These are phyloP conservation scores for Petaurus breviceps DNA, from an alignment of 2,113 vertebrate species.

Conservation along the genomic window DNA sequence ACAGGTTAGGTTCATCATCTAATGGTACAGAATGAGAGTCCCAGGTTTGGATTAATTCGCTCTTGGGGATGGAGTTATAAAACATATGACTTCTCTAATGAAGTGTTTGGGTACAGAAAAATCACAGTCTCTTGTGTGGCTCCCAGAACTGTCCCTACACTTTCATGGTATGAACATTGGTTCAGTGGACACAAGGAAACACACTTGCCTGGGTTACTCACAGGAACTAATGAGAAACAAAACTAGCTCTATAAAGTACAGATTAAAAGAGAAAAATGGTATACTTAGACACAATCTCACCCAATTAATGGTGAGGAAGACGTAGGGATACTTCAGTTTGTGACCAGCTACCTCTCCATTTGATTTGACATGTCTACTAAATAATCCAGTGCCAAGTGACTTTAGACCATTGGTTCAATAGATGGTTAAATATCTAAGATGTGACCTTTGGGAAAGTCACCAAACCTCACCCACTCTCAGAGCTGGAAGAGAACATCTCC, in stretches of 20 bases:
- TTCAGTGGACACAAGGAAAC: not conserved
- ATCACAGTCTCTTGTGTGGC: not conserved
- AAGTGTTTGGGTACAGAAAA: not conserved
- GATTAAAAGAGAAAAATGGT: not conserved
- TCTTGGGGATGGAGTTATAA: not conserved
- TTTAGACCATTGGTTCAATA: not conserved
- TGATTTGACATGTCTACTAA: not conserved
- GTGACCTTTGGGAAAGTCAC: not conserved
- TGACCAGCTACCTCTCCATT: not conserved
- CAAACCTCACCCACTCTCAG: not conserved
- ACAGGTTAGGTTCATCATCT: not conserved
- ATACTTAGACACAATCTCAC: not conserved
- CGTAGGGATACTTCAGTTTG: not conserved
- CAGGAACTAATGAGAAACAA: not conserved
- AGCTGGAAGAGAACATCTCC: not conserved
- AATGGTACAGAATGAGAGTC: not conserved
- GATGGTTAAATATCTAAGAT: not conserved
- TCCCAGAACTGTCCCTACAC: not conserved
- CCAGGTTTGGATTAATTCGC: not conserved
- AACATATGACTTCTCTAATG: not conserved
- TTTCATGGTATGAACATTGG: not conserved
- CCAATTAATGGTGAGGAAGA: not conserved
- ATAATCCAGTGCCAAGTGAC: not conserved
- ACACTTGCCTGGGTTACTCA: not conserved
- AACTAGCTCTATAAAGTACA: not conserved